Conservation (phyloP, 1,140 invertebrate genomes). For the Tetramorium simillimum region DNA sequence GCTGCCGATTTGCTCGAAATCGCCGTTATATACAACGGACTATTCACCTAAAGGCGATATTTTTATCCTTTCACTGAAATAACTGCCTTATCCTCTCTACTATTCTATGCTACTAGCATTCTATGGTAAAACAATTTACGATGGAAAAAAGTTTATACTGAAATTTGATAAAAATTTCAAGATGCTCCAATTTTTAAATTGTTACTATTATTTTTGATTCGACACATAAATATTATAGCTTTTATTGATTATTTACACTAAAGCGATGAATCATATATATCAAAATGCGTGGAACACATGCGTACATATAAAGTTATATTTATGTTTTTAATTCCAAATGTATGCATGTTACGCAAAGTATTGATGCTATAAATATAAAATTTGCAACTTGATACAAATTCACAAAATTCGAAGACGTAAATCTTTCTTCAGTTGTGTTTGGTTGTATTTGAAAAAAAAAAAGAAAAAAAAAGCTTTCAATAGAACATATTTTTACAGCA, state of each 20-base stretch:
- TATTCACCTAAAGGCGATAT: constrained; percentile 87
- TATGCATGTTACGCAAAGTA: background rate
- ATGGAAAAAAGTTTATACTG: background rate
- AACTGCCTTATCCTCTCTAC: background rate
- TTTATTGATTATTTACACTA: background rate
- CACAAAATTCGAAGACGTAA: background rate
- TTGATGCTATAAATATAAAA: background rate
- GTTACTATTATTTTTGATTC: background rate
- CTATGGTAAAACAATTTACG: background rate
- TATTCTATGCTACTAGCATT: background rate
- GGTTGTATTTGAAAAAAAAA: background rate
- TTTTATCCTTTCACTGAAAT: constrained; percentile 59
- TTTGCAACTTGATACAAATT: background rate
- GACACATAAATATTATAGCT: background rate
- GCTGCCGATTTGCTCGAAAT: constrained; percentile 91
- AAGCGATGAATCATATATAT: background rate
- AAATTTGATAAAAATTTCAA: background rate
- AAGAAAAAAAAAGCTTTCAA: background rate
- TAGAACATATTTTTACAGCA: background rate
- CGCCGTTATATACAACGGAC: constrained; percentile 92
- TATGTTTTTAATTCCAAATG: background rate
- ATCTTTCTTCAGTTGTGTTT: background rate
- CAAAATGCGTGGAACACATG: background rate
- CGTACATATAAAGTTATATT: background rate
- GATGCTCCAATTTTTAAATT: background rate